Evolutionary conservation across 2,113 vertebrate species (phyloP), one percentile per base, ranked within the genome.

Genomic region (Anguilla japonica): DNA sequence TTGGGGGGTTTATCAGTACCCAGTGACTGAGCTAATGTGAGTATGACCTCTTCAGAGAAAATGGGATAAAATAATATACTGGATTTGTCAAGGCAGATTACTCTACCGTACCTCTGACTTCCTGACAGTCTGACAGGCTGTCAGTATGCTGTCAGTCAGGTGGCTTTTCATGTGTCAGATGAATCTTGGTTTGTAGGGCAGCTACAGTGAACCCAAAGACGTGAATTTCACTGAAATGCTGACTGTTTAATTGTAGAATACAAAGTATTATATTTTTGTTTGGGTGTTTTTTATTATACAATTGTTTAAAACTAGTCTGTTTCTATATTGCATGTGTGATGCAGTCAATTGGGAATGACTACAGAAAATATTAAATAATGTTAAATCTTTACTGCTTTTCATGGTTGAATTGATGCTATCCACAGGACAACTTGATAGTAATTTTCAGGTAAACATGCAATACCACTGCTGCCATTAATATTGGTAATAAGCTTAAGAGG

Each of bases 21-120:
- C 63, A 41, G 63, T 46, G 82, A 82, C 90, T 87, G 16, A 57
- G 88, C 81, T 88, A 91, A 92, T 83, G 92, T 94, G 91, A 95
- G 93, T 94, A 57, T 43, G 41, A 53, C 84, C 22, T 75, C 91
- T 89, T 87, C 87, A 87, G 75, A 85, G 81, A 18, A 41, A 81
- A 75, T 34, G 29, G 79, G 78, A 46, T 5, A 5, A 81, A 26
- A 39, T 84, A 71, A 89, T 88, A 79, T 5, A 50, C 71, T 63
- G 60, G 41, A 11, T 40, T 56, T 50, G 18, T 14, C 85, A 82
- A 22, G 83, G 41, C 14, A 81, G 39, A 75, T 18, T 29, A 87
- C 88, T 7, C n/a, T 13, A 34, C 22, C 2, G 9, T 67, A 67
- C 22, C 60, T 3, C 60, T 67, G 60, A 26, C 60, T 22, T 34